Evolutionary conservation across 2,113 vertebrate genomes (phyloP), one percentile per base, ranked within the genome.

Genomic region (Xerus inauris): DNA sequence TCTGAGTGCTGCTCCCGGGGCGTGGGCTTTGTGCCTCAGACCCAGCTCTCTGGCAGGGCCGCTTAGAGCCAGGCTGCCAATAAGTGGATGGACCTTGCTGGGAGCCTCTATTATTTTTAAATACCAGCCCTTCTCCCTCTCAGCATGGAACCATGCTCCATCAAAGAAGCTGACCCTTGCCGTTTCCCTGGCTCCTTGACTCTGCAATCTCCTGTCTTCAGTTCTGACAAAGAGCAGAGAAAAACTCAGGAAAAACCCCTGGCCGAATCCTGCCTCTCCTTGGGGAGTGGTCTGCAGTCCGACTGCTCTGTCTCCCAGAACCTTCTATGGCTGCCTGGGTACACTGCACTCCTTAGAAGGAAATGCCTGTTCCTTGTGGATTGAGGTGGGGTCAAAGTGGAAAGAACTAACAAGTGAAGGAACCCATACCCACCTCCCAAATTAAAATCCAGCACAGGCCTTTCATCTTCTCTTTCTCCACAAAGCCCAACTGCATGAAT

Each of bases 21-120:
- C 1, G 2, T 38, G 47, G 88, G 87, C 72, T 93, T 8, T 32
- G 35, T 81, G 79, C 91, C 64, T 65, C 12, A 5, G 77, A 93
- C 47, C 42, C 35, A 4, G 57, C 67, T 45, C 67, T 87, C 45
- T 9, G 75, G 40, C 47, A 59, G 62, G 54, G 73, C 64, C 1
- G 28, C 62, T 8, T 1, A 19, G 62, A 69, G 59, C 87, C 30
- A 0, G 5, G 26, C 87, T 62, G 73, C 89, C 49, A 24, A 20
- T 24, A 38, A 85, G 62, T 64, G 22, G 38, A 45, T 1, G 17
- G 40, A 73, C n/a, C 90, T 62, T 45, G 54, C 75, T 24, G 82
- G 81, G 45, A 87, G 73, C 64, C 69, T 51, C 86, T 16, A 80
- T 49, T 87, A 62, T 94, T 91, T 94, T 91, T 91, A 93, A 95